Base-by-base conservation (phyloP, 2,113 vertebrate genomes). In the Tupaia tana region DNA sequence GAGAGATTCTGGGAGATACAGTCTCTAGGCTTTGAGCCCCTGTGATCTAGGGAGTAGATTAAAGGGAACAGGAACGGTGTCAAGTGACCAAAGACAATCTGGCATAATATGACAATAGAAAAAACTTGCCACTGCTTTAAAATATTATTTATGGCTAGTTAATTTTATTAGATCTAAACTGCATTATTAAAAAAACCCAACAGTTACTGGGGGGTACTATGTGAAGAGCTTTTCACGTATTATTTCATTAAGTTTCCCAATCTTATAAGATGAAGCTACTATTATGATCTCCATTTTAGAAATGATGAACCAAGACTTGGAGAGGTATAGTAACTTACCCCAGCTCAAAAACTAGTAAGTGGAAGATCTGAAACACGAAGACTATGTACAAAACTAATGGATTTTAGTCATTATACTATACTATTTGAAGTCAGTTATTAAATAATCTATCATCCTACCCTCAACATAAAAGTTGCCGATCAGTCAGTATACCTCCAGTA, bases 191-290 rank as follows among this genome's bases (percentile, higher is more conserved):
- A 74, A 61, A 74, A 78, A 67, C 27, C 59, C 31, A 79, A 66
- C 20, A 52, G 75, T 73, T 71, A 64, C 52, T 67, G 64, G 67
- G 58, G 70, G 43, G 43, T 43, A 67, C n/a, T 82, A 15, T 66
- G 43, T 56, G 82, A 71, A 79, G 43, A 78, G n/a, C 58, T 74
- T 77, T 56, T 63, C 58, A 56, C n/a, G 52, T 8, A 91, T 79
- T 67, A n/a, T 78, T 54, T 93, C 82, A n/a, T 83, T 90, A 90
- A 78, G 27, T 64, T 83, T 95, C 63, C 77, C n/a, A 84, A 56
- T 29, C 3, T 0, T 58, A 61, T 7, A 43, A 90, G 58, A 86
- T 82, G 77, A 85, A 86, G 6, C 74, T 92, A 19, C 86, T 96
- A 9, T 74, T 58, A 70, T 85, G 52, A 64, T 43, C 58, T 56